These are phyloP conservation scores for Linyphia triangularis DNA, from an alignment of 2,888 invertebrate species.

Conservation along the genomic window DNA sequence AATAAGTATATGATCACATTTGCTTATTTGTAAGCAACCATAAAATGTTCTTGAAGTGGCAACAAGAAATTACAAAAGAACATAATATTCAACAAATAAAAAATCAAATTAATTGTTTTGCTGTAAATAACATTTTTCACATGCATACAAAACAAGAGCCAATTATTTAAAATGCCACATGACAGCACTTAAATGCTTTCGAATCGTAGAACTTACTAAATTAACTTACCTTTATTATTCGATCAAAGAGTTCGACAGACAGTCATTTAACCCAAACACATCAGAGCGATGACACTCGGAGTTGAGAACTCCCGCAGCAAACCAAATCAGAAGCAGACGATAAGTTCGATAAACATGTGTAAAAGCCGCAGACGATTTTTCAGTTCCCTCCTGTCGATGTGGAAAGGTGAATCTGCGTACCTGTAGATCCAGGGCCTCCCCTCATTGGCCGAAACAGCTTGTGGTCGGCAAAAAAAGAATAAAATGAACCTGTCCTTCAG, in stretches of 20 bases:
- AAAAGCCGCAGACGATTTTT: conserved; percentile 28
- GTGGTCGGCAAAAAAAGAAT: conserved; percentile 8
- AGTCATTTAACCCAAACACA: background rate
- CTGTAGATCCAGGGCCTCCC: conserved; percentile 46
- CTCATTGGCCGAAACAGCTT: conserved; percentile 50
- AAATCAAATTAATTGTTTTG: no score
- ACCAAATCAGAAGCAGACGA: background rate
- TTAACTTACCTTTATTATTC: background rate
- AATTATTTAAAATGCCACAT: no score
- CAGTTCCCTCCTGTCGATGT: conserved; percentile 16
- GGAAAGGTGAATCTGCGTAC: conserved; percentile 43
- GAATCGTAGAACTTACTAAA: background rate
- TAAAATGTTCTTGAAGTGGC: no score
- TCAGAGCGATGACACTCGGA: background rate
- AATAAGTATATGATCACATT: no score
- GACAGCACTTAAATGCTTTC: background rate
- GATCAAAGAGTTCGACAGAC: background rate
- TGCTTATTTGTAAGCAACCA: no score
- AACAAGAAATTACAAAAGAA: no score
- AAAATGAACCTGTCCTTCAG: conserved; percentile 69
- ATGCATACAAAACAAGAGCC: no score
- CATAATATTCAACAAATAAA: no score
- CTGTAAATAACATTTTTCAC: no score
- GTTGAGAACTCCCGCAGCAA: background rate
- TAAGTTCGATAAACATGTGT: background rate